Conservation (phyloP, 2,888 invertebrate genomes). For the Iphiclides podalirius region DNA sequence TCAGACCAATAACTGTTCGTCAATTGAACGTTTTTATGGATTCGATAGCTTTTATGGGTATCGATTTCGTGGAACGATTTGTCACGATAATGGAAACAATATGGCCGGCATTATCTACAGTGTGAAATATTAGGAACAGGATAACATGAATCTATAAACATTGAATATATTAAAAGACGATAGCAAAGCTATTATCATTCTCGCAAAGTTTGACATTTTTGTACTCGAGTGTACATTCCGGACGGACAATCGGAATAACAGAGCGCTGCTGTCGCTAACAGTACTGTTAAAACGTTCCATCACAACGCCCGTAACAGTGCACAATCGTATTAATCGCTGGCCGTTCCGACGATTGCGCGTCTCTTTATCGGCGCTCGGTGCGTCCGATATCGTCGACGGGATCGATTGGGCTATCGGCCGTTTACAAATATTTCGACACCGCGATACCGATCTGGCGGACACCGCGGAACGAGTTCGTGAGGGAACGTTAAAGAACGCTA, state of each 20-base stretch:
- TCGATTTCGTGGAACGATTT: not conserved
- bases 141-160: too few relatives aligned
- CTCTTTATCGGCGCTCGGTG: slow-evolving; percentile 51
- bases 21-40: not conserved
- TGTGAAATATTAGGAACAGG: too few relatives aligned
- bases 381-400: slow-evolving; percentile 48
- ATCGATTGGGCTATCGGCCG: slow-evolving; percentile 55
- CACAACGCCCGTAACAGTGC: slow-evolving; percentile 31
- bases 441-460: slow-evolving; percentile 52
- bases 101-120: too few relatives aligned
- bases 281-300: slow-evolving; percentile 1
- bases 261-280: not conserved
- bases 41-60: not conserved
- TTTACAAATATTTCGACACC: slow-evolving; percentile 77
- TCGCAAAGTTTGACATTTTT: too few relatives aligned
- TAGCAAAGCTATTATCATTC: too few relatives aligned
- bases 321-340: slow-evolving; percentile 43
- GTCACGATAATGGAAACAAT: not conserved
- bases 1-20: not conserved
- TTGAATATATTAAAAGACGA: too few relatives aligned
- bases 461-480: slow-evolving; percentile 34
- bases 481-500: not conserved
- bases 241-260: too few relatives aligned
- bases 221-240: too few relatives aligned
- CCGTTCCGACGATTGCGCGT: slow-evolving; percentile 43